Conservation (phyloP, 2,888 invertebrate species). For the Acronicta aceris region DNA sequence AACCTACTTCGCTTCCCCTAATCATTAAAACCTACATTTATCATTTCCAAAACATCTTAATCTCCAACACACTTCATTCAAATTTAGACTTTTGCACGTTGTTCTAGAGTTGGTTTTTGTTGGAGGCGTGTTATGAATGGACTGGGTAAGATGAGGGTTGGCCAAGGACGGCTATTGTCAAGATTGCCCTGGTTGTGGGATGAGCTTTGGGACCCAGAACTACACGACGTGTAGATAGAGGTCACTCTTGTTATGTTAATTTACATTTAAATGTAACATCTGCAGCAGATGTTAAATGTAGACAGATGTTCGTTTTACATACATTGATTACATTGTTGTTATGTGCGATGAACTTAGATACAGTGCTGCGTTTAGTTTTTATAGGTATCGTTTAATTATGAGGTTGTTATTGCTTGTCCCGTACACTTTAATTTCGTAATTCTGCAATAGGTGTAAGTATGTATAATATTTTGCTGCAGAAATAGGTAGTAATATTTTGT, state of each 20-base stretch:
- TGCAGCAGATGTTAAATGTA: slow-evolving; percentile 25
- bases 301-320: background rate
- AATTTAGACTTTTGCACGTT: slow-evolving; percentile 43
- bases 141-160: slow-evolving; percentile 74
- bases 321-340: background rate
- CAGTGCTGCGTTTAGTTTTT: background rate
- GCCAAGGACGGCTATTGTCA: slow-evolving; percentile 84
- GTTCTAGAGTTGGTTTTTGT: slow-evolving; percentile 56
- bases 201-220: slow-evolving; percentile 41
- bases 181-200: slow-evolving; percentile 67
- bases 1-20: slow-evolving; percentile 64
- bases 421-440: no score
- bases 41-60: slow-evolving; percentile 38
- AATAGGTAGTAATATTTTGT: no score
- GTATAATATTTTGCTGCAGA: no score
- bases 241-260: slow-evolving; percentile 29
- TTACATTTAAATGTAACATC: slow-evolving; percentile 16
- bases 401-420: no score
- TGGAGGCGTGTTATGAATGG: slow-evolving; percentile 52
- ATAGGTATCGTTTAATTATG: no score
- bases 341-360: background rate
- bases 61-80: slow-evolving; percentile 16
- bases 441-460: no score
- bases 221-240: slow-evolving; percentile 31
- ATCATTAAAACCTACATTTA: slow-evolving; percentile 63